Conservation (phyloP, 2,797 vertebrate species). For the Rousettus madagascariensis region DNA sequence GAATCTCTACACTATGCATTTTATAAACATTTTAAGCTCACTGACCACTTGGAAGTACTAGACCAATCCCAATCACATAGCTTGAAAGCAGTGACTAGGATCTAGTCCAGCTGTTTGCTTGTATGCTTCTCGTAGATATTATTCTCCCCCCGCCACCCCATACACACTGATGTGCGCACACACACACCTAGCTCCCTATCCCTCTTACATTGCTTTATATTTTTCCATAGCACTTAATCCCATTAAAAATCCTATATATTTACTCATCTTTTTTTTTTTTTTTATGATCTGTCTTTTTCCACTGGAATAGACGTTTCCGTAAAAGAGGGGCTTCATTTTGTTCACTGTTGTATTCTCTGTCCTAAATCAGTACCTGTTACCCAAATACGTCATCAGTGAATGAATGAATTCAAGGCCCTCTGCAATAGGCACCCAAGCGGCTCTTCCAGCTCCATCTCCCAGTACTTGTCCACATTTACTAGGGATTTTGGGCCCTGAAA, state of each 20-base stretch:
- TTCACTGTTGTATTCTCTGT: neutral
- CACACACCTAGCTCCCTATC: neutral
- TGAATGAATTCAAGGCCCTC: neutral
- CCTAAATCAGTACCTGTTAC: neutral
- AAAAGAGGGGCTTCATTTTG: neutral
- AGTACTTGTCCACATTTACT: neutral
- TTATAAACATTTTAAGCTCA: neutral
- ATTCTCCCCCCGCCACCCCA: neutral
- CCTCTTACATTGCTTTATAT: neutral
- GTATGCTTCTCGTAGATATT: neutral
- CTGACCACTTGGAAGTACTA: neutral
- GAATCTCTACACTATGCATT: neutral
- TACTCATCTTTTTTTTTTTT: neutral
- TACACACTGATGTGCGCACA: too few species aligned
- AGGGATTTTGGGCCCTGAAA: neutral
- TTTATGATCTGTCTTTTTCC: neutral
- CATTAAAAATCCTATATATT: neutral
- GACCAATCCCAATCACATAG: neutral
- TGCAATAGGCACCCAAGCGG: neutral
- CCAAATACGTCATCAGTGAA: neutral
- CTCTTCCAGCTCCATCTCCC: neutral
- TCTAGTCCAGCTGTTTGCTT: neutral
- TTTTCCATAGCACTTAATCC: neutral
- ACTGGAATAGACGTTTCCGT: neutral
- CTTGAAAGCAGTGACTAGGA: neutral